These are phyloP conservation scores for Euplagia quadripunctaria DNA, from an alignment of 2,888 invertebrate genomes.

Conservation along the genomic window DNA sequence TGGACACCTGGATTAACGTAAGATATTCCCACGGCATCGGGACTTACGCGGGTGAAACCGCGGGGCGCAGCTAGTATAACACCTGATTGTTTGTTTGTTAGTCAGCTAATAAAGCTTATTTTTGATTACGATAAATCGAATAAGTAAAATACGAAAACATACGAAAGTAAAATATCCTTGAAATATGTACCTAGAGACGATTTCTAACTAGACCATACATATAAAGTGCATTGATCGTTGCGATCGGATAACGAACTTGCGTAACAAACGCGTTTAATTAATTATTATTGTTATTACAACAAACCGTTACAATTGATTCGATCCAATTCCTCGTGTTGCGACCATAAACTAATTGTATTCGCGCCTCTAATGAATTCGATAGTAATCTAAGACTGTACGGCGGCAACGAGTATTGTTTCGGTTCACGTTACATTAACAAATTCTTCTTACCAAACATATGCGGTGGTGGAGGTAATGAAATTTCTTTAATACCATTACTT, in stretches of 20 bases:
- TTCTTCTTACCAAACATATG: not conserved
- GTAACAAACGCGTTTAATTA: conserved; percentile 49
- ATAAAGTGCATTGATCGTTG: conserved; percentile 47
- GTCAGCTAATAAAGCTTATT: no score
- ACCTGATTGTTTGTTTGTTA: no score
- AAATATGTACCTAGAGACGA: no score
- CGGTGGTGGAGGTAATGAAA: not conserved
- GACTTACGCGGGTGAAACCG: no score
- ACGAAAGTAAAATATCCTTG: no score
- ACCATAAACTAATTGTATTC: conserved; percentile 49
- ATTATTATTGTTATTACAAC: conserved; percentile 56
- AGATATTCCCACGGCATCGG: no score
- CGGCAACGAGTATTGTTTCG: conserved; percentile 6
- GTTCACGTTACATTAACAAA: conserved; percentile 7
- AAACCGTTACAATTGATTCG: conserved; percentile 63
- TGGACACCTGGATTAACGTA: no score
- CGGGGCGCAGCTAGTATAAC: no score
- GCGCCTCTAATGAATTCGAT: conserved; percentile 35
- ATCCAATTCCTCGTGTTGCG: conserved; percentile 60
- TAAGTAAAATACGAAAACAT: no score
- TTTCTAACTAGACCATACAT: conserved; percentile 12
- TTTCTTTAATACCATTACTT: not conserved
- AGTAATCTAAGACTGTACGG: conserved; percentile 32
- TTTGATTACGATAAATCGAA: no score
- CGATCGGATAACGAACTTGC: conserved; percentile 51